These are phyloP conservation scores for Pseudonaja textilis DNA, from an alignment of 2,113 vertebrate species.

Conservation along the genomic window DNA sequence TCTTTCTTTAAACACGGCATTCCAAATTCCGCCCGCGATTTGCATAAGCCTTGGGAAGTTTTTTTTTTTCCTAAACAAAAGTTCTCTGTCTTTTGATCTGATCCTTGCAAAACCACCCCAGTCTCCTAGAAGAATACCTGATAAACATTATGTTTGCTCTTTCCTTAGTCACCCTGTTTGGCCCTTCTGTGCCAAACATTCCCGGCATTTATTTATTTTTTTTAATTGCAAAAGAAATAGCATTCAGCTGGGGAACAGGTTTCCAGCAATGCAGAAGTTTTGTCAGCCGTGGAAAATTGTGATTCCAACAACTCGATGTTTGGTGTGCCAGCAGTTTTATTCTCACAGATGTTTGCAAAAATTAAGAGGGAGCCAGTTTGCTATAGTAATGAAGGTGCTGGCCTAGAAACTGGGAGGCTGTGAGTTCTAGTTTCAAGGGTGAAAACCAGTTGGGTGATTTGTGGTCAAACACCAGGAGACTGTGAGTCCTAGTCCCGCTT, in stretches of 20 bases:
- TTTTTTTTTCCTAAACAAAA: background rate
- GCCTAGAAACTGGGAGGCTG: background rate
- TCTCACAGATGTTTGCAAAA: background rate
- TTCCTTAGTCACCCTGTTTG: background rate
- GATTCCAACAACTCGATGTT: background rate
- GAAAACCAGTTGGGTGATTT: no score
- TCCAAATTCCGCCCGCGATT: background rate
- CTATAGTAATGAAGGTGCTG: background rate
- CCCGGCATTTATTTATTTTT: background rate
- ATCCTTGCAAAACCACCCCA: background rate
- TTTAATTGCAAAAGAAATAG: background rate
- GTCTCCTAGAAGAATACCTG: slow-evolving; percentile 17
- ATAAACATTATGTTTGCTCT: background rate
- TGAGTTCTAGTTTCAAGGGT: background rate
- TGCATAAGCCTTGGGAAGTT: background rate
- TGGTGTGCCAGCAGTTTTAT: background rate
- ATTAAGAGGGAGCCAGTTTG: background rate
- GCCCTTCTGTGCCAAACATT: background rate
- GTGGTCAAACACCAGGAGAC: no score
- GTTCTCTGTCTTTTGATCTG: background rate
- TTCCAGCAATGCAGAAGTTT: background rate
- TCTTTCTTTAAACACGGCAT: background rate
- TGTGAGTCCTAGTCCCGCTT: no score
- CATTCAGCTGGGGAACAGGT: no score
- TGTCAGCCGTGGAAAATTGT: background rate